A percentile compares a stretch with the other conserved stretches of the same genome.
Conservation (phyloP, 2,113 vertebrate genomes). For the Prochilodus magdalenae region DNA sequence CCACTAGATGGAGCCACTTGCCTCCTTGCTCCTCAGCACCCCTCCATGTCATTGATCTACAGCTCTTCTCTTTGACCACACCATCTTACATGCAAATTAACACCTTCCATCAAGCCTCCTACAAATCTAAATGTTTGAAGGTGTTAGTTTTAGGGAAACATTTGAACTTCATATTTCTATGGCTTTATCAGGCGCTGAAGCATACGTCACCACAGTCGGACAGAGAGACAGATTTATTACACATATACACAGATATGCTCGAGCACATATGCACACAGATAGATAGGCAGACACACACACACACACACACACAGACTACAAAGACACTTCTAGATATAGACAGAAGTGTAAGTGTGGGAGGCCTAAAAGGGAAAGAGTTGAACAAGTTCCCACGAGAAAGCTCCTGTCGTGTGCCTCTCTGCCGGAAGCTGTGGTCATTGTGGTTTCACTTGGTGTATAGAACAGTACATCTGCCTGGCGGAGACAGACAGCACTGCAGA, state of each 20-base stretch:
- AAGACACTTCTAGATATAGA: not conserved
- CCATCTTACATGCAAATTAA: not conserved
- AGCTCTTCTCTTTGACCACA: not conserved
- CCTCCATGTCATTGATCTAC: not conserved
- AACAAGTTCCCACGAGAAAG: conserved; percentile 86
- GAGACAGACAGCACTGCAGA: not conserved
- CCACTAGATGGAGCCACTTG: conserved; percentile 34
- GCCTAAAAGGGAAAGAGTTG: conserved; percentile 74
- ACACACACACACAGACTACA: conserved; percentile 5
- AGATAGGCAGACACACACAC: conserved; percentile 10
- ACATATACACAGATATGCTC: conserved; percentile 16
- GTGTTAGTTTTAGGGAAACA: not conserved
- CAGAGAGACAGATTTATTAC: not conserved
- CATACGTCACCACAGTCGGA: not conserved
- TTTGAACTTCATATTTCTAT: not conserved
- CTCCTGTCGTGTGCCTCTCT: conserved; percentile 69
- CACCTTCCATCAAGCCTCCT: not conserved
- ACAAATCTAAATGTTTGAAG: not conserved
- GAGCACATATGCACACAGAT: not conserved
- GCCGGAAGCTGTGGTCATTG: conserved; percentile 84
- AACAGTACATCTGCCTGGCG: conserved; percentile 31
- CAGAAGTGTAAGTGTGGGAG: conserved; percentile 29
- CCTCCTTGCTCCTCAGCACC: not conserved
- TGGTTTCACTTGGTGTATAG: conserved; percentile 64
- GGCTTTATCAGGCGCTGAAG: not conserved